A percentile compares a stretch with the other conserved stretches of the same genome.
Evolutionary conservation across 2,797 vertebrate genomes (phyloP).

Genomic region (Nothura maculosa): DNA sequence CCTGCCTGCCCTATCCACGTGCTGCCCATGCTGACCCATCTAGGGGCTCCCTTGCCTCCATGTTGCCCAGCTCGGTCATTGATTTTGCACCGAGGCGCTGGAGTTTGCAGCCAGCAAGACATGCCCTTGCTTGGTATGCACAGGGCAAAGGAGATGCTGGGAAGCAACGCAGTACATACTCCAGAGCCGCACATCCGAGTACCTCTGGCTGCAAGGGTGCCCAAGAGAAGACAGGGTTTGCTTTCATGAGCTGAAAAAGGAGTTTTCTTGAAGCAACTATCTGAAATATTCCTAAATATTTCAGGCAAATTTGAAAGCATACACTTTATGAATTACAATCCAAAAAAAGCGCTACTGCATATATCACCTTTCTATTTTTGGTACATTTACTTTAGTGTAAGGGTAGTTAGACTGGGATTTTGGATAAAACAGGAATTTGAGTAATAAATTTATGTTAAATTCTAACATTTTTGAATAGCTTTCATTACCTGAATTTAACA

Average conservation of each 20-base stretch:
- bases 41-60: too few relatives aligned
- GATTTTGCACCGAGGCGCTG: neutral
- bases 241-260: neutral
- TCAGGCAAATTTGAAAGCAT: neutral
- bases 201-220: neutral
- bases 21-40: fast-evolving
- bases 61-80: too few relatives aligned
- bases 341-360: neutral
- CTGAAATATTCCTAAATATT: neutral
- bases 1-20: neutral
- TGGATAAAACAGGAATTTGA: neutral
- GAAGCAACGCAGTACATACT: fast-evolving
- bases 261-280: neutral
- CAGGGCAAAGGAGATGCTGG: neutral
- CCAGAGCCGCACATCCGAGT: neutral
- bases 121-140: neutral
- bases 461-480: neutral
- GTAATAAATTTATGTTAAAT: neutral
- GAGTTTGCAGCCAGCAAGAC: neutral
- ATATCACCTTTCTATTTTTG: neutral
- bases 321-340: neutral
- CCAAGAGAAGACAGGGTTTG: neutral
- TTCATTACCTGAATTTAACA: neutral
- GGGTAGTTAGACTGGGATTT: neutral
- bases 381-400: neutral